Evolutionary conservation across 2,797 vertebrate genomes (phyloP).

Genomic region (Micropoecilia bifurca): DNA sequence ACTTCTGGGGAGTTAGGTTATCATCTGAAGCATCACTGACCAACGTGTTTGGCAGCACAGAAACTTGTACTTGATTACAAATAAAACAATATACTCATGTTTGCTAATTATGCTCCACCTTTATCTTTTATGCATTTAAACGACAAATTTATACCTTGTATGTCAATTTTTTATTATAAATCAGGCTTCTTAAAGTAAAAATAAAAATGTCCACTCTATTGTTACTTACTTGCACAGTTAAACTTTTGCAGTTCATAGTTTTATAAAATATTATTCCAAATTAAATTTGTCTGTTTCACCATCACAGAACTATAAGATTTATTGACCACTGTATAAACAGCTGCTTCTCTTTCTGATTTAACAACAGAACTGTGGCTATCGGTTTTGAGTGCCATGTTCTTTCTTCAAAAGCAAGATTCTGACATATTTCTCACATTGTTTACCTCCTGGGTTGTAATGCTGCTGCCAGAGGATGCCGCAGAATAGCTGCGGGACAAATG

Average conservation of each 20-base stretch:
- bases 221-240: neutral
- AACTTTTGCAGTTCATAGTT: neutral
- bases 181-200: neutral
- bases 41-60: conserved; percentile 23
- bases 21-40: conserved; percentile 2
- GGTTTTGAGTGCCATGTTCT: neutral
- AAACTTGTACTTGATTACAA: conserved; percentile 3
- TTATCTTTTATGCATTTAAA: neutral
- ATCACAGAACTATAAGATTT: neutral
- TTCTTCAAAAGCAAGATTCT: neutral
- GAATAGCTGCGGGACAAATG: conserved; percentile 20
- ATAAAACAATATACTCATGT: neutral
- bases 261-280: neutral
- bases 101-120: neutral
- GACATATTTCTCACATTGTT: neutral
- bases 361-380: neutral
- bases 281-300: neutral
- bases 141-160: neutral
- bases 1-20: conserved; percentile 11
- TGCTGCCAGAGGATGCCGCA: conserved; percentile 8
- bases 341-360: neutral
- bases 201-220: neutral
- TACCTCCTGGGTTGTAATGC: neutral
- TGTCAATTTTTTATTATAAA: neutral
- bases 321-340: neutral